These are phyloP conservation scores for Montipora foliosa DNA, from an alignment of 64 coral and sea anemone species.

Conservation along the genomic window DNA sequence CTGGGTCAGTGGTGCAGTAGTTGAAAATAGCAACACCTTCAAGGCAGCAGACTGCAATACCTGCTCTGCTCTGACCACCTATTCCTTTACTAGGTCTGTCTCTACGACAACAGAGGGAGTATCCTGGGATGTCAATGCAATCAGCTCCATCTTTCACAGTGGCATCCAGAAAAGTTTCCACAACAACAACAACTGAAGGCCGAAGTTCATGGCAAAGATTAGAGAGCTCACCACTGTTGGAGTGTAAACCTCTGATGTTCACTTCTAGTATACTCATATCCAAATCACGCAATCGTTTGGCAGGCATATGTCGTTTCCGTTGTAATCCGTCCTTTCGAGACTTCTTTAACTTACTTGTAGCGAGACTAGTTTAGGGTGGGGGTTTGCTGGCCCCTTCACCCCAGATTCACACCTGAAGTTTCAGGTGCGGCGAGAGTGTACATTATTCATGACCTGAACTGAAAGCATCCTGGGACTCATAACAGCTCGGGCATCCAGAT, in stretches of 20 bases:
- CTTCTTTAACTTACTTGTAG: conserved; percentile 3
- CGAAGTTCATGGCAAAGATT: not conserved
- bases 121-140: not conserved
- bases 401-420: not conserved
- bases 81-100: not conserved
- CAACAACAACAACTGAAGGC: not conserved
- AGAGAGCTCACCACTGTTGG: too few species aligned
- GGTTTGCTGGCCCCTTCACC: not conserved
- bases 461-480: conserved; percentile 9
- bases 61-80: not conserved
- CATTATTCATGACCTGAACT: conserved; percentile 1
- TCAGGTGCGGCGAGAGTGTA: not conserved
- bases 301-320: conserved; percentile 18
- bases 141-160: not conserved
- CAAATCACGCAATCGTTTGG: not conserved
- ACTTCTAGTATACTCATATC: not conserved
- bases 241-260: not conserved
- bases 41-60: conserved; percentile 6
- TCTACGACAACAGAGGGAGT: not conserved
- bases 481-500: conserved; percentile 8
- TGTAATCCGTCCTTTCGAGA: not conserved
- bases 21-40: not conserved
- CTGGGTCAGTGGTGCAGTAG: not conserved
- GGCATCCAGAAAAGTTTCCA: not conserved
- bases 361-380: not conserved